These are phyloP conservation scores for Scytalopus superciliaris DNA, from an alignment of 2,113 vertebrate genomes.

Conservation along the genomic window DNA sequence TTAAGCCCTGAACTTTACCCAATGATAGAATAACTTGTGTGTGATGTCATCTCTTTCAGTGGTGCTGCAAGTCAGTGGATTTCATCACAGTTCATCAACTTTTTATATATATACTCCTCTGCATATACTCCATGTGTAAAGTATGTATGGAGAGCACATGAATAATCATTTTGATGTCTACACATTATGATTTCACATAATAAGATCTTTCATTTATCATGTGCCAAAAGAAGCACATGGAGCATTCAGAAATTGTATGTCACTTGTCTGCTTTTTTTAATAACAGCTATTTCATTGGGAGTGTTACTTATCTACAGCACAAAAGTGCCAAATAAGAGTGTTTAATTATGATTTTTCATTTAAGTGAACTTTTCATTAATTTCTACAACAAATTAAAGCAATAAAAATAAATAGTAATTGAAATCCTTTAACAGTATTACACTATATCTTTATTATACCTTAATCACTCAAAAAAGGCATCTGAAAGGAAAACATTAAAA, in stretches of 20 bases:
- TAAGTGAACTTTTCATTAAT: not conserved
- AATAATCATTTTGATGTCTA: not conserved
- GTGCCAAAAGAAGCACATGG: not conserved
- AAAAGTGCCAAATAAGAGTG: not conserved
- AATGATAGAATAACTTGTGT: not conserved
- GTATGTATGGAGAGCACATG: not conserved
- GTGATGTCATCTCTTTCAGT: not conserved
- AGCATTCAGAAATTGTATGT: not conserved
- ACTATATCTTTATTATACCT: not conserved
- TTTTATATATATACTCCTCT: not conserved
- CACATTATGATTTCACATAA: not conserved
- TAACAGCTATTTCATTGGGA: not conserved
- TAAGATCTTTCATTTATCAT: not conserved
- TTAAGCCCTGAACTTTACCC: not conserved
- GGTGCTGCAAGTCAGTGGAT: not conserved
- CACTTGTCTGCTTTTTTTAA: not conserved
- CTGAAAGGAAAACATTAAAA: not conserved
- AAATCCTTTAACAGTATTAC: not conserved
- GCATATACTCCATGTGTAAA: not conserved
- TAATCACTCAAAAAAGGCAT: not conserved
- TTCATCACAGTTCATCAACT: not conserved
- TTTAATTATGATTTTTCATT: not conserved
- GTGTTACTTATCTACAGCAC: not conserved
- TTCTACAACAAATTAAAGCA: not conserved
- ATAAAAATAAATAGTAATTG: not conserved